Conservation (phyloP, 2,113 vertebrate species). For the Microtus pennsylvanicus region DNA sequence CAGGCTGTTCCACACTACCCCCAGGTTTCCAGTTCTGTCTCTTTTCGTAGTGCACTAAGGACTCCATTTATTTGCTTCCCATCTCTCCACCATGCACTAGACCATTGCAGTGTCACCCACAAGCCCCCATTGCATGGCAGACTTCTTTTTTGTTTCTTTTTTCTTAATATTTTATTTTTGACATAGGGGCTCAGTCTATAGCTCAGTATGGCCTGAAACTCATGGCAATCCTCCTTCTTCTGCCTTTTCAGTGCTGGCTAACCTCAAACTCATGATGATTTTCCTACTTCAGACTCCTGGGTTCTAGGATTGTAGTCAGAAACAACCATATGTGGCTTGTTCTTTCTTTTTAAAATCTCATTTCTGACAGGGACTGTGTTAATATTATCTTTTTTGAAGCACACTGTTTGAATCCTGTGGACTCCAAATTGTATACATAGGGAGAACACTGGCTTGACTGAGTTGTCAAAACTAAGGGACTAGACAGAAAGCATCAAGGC, state of each 20-base stretch:
- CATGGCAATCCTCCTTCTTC: neutral
- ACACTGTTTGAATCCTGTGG: neutral
- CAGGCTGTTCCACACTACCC: neutral
- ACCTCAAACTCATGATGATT: neutral
- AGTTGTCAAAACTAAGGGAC: neutral
- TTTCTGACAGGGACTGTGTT: slow-evolving; percentile 39
- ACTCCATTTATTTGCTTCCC: neutral
- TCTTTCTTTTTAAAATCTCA: slow-evolving; percentile 34
- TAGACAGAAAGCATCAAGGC: neutral
- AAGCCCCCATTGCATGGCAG: neutral
- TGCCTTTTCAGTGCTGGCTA: neutral
- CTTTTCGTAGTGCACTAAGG: neutral
- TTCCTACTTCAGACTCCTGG: neutral
- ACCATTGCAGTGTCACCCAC: neutral
- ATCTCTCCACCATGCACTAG: neutral
- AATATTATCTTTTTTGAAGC: neutral
- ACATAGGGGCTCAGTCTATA: neutral
- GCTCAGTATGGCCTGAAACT: neutral
- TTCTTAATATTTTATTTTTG: neutral
- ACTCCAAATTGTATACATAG: neutral
- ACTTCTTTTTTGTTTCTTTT: neutral
- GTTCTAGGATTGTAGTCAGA: no score
- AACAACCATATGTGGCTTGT: neutral
- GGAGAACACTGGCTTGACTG: neutral
- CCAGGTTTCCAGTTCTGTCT: neutral